phyloP scores from a whole-genome alignment of 2,888 invertebrate genomes.

The Criorhina ranunculi region DNA sequence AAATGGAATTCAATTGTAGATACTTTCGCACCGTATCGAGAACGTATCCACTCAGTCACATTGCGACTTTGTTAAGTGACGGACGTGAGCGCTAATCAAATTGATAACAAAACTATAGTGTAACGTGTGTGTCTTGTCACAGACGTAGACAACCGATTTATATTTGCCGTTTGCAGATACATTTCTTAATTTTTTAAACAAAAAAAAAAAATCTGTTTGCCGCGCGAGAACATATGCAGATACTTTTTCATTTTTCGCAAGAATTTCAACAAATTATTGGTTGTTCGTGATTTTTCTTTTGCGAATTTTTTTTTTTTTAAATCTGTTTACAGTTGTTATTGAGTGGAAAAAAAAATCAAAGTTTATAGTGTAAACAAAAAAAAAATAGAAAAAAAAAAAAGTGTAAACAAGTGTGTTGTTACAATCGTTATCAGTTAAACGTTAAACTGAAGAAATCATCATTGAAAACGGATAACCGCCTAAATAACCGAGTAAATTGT shows the following conservation, averaged over 20 bases:
- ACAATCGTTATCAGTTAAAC: not conserved
- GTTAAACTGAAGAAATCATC: not conserved
- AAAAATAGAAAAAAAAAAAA: not conserved
- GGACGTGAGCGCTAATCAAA: conserved; percentile 79
- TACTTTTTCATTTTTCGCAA: conserved; percentile 38
- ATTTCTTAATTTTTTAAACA: not conserved
- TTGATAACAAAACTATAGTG: conserved; percentile 57
- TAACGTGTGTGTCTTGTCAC: conserved; percentile 57
- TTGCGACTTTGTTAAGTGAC: conserved; percentile 80
- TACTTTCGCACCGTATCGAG: conserved; percentile 65
- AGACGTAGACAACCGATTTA: conserved; percentile 11
- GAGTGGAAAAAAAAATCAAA: conserved; percentile 30
- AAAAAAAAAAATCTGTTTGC: conserved; percentile 24
- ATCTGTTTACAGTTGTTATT: conserved; percentile 46
- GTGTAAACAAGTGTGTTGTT: conserved; percentile 35
- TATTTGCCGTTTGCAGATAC: not conserved
- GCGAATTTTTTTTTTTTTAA: conserved; percentile 30
- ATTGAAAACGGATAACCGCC: conserved; percentile 39
- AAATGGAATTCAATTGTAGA: conserved; percentile 64
- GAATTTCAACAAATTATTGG: conserved; percentile 22
- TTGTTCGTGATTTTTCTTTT: conserved; percentile 48
- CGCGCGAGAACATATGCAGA: conserved; percentile 50
- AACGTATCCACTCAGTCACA: conserved; percentile 78
- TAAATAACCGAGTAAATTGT: conserved; percentile 17
- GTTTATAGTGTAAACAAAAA: not conserved